Base-by-base conservation (phyloP, 2,113 vertebrate species). In the Melanerpes formicivorus region DNA sequence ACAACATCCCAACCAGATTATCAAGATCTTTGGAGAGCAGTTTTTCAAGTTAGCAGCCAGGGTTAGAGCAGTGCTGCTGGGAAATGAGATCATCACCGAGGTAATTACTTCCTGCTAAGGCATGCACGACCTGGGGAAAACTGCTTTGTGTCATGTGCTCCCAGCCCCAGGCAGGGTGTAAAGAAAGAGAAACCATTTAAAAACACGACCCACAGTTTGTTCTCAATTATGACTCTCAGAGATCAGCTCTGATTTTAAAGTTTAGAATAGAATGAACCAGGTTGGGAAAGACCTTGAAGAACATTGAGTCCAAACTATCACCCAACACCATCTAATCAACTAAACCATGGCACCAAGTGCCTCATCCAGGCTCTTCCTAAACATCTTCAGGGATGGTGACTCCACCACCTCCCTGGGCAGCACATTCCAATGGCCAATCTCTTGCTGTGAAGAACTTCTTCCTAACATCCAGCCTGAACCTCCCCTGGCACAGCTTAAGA, bases 1-100 rank as follows among this genome's bases (percentile, higher is more conserved):
- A 4, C 17, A 79, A 72, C 7, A 70, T 1, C 2, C 19, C 67
- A 77, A 23, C 3, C 27, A 46, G 21, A 80, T 66, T 14, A 81
- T n/a, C 13, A 83, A 21, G n/a, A 58, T 5, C 19, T 59, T 59
- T 5, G 9, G 40, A 63, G 17, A 63, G 67, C 34, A 34, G 62
- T 34, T 95, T 89, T 69, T 52, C 88, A 71, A 59, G 75, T 62
- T 80, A 55, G 32, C 64, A 90, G 75, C 11, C 23, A 56, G 19
- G 26, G 19, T 32, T 71, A 90, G 52, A 87, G 48, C 4, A 10
- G 32, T 16, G 46, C 4, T 40, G 42, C 29, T 58, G 58, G 46
- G 63, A 90, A 88, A 69, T 23, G 2, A 87, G 84, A 55, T 37
- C 44, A 82, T 44, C 44, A 46, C 3, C 0, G 1, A 79, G 44